A percentile compares a stretch with the other conserved stretches of the same genome.
These are phyloP conservation scores for Dinocampus coccinellae DNA, from an alignment of 2,888 invertebrate genomes.

Conservation along the genomic window DNA sequence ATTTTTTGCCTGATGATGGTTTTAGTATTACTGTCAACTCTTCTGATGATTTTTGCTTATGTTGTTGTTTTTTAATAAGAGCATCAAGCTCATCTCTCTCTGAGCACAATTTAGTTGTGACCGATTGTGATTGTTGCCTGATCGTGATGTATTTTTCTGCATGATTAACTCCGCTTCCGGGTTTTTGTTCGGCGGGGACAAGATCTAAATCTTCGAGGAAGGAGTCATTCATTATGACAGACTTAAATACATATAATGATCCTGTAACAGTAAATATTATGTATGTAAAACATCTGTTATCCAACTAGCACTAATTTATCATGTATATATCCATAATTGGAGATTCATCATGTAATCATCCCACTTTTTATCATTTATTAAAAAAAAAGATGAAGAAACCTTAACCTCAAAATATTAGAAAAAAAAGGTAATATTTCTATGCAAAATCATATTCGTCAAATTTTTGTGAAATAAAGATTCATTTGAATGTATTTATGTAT, in stretches of 20 bases:
- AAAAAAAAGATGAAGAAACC: background rate
- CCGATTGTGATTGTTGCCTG: slow-evolving; percentile 42
- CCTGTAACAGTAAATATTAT: slow-evolving; percentile 1
- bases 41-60: background rate
- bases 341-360: background rate
- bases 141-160: slow-evolving; percentile 57
- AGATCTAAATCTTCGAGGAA: slow-evolving; percentile 61
- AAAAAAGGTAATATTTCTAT: no score
- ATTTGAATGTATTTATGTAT: no score
- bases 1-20: slow-evolving; percentile 18
- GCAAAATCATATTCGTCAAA: no score
- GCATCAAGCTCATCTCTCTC: slow-evolving; percentile 29
- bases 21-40: slow-evolving; percentile 9
- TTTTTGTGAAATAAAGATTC: no score
- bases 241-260: background rate
- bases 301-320: background rate
- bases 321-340: background rate
- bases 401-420: slow-evolving; percentile 5
- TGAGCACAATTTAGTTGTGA: background rate
- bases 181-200: slow-evolving; percentile 44
- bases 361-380: background rate
- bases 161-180: slow-evolving; percentile 31
- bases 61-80: slow-evolving; percentile 21
- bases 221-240: slow-evolving; percentile 57
- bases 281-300: background rate